Base-by-base conservation (phyloP, 1,140 invertebrate species). In the Bombus haemorrhoidalis region DNA sequence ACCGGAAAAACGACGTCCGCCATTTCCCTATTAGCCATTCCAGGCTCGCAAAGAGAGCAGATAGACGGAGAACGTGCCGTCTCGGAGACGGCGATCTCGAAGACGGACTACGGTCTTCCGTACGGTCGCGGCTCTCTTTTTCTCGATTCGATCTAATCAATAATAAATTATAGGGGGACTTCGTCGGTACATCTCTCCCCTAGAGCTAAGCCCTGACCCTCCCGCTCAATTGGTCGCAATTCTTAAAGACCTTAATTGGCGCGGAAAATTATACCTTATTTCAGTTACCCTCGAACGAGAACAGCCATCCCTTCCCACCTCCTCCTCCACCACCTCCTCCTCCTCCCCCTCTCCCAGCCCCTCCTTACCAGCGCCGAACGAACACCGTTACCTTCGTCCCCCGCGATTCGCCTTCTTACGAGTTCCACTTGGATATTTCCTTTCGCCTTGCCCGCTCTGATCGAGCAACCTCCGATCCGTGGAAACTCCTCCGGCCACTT, bases 161-260 rank as follows among this genome's bases (percentile, higher is more conserved):
- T 95, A 95, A 94, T 94, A 95, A 94, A 95, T 95, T 95, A 95
- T 94, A 95, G 95, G 93, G 95, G 92, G 91, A 85, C 89, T 90
- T 62, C 64, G 90, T 68, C 80, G 90, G 90, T 93, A 92, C 94
- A 93, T 93, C 92, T 93, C 92, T 92, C 92, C 92, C 94, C 94
- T 93, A 93, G 69, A 69, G 92, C 91, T 92, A 94, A 94, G 91
- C 90, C 93, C 93, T 94, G 94, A 95, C 94, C 93, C 93, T 95
- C 92, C 93, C 92, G 94, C 94, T 95, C 94, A 94, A 95, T 95
- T 95, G 95, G 93, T 95, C 92, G 91, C 94, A 95, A 95, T 95
- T 95, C 95, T 95, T 95, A 94, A 95, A 95, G 95, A 95, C 95
- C 95, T 95, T 95, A 95, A 95, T 95, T 95, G 95, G 94, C 93